Conservation (phyloP, 2,797 vertebrate species). For the Coranthus polyacanthus region DNA sequence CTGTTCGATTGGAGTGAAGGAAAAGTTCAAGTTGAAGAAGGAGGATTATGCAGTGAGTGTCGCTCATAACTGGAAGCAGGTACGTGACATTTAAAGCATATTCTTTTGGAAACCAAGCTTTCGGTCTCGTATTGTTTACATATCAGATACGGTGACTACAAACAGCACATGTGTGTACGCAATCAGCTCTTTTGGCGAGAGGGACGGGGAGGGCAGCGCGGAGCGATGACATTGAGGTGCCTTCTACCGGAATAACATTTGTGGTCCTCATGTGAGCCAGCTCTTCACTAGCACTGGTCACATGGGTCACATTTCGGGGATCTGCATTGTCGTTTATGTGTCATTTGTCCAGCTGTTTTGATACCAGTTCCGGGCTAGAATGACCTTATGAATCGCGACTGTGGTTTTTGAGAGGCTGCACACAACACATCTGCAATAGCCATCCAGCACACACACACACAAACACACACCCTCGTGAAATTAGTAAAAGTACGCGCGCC, state of each 20-base stretch:
- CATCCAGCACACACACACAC: not conserved
- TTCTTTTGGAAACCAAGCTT: conserved; percentile 29
- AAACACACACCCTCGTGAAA: not conserved
- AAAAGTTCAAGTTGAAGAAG: conserved; percentile 76
- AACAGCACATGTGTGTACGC: conserved; percentile 52
- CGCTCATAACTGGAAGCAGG: conserved; percentile 66
- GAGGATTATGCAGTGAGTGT: conserved; percentile 73
- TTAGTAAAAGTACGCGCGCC: conserved; percentile 1
- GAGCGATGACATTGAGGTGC: conserved; percentile 76
- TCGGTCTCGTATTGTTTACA: conserved; percentile 44
- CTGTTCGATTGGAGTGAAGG: conserved; percentile 54
- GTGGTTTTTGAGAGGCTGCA: conserved; percentile 9
- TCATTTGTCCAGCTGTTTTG: conserved; percentile 23
- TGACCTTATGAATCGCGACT: conserved; percentile 59
- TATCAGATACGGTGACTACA: conserved; percentile 11
- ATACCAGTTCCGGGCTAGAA: conserved; percentile 8
- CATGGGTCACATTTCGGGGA: conserved; percentile 11
- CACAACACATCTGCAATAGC: conserved; percentile 6
- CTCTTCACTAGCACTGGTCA: conserved; percentile 22
- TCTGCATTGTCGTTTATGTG: conserved; percentile 28
- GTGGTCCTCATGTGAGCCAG: conserved; percentile 20
- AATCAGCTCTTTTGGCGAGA: conserved; percentile 28
- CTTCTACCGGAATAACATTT: conserved; percentile 39
- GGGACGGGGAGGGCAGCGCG: conserved; percentile 49
- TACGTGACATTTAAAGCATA: conserved; percentile 60